Conservation (phyloP, 2,888 invertebrate genomes). For the Cylloceria caligata region DNA sequence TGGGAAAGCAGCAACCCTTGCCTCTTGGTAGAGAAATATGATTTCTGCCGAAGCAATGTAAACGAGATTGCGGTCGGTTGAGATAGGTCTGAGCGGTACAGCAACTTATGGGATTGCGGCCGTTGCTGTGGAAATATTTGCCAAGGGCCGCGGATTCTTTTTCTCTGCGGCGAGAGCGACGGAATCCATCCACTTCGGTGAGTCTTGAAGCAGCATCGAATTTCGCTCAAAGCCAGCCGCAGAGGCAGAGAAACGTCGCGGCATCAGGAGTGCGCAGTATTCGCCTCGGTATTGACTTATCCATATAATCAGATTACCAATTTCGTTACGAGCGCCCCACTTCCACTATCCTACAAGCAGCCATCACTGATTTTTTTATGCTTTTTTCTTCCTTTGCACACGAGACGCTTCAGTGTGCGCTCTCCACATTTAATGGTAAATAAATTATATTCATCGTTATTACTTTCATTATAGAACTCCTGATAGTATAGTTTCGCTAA, state of each 20-base stretch:
- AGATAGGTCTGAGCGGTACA: conserved; percentile 24
- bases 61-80: conserved; percentile 71
- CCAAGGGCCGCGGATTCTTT: conserved; percentile 66
- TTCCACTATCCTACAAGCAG: conserved; percentile 38
- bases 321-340: conserved; percentile 65
- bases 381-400: conserved; percentile 1
- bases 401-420: neutral
- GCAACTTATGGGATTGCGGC: conserved; percentile 65
- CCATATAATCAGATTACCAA: conserved; percentile 76
- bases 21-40: conserved; percentile 47
- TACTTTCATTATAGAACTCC: neutral
- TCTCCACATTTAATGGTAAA: neutral
- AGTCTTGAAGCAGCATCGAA: conserved; percentile 57
- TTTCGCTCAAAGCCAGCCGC: conserved; percentile 51
- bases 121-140: conserved; percentile 77
- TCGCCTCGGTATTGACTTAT: conserved; percentile 70
- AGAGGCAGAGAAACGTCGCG: conserved; percentile 20
- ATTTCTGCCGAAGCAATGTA: conserved; percentile 68
- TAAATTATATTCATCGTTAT: neutral
- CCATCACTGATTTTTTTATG: conserved; percentile 38
- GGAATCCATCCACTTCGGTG: conserved; percentile 62
- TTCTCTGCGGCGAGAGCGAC: conserved; percentile 47
- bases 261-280: conserved; percentile 54
- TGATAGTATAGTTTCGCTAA: neutral
- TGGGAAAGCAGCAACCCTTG: conserved; percentile 5